phyloP scores from a whole-genome alignment of 2,797 vertebrate species.

The Natrix natrix region DNA sequence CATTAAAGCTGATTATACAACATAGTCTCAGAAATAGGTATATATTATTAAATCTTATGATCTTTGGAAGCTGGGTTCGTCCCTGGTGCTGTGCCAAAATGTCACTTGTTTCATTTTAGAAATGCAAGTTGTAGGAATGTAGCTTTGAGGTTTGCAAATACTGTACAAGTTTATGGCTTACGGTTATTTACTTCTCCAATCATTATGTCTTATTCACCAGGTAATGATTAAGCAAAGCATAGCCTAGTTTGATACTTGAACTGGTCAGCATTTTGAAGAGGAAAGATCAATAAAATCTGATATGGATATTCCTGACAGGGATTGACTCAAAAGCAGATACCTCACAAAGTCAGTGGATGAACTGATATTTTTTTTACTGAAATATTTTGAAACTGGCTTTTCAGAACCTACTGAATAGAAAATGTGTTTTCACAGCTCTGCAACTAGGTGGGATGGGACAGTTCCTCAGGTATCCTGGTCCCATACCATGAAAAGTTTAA shows the following conservation, averaged over 20 bases:
- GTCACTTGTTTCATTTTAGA: background rate
- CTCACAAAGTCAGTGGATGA: background rate
- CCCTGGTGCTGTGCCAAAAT: background rate
- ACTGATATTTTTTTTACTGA: background rate
- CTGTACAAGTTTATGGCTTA: background rate
- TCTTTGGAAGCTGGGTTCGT: background rate
- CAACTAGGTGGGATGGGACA: background rate
- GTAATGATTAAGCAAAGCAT: background rate
- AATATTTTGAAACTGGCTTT: background rate
- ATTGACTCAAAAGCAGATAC: background rate
- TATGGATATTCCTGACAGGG: background rate
- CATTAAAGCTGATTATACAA: background rate
- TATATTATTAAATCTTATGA: background rate
- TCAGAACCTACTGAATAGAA: background rate
- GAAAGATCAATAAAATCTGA: background rate
- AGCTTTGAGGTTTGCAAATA: background rate
- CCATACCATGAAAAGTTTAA: background rate
- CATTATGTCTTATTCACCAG: background rate
- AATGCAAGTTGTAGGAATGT: background rate
- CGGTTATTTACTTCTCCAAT: background rate
- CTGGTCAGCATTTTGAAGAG: background rate
- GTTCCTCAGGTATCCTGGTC: background rate
- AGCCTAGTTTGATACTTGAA: background rate
- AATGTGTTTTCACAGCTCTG: background rate
- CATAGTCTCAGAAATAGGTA: background rate